These are phyloP conservation scores for Sebastes elongatus DNA, from an alignment of 2,797 vertebrate species.

Conservation along the genomic window DNA sequence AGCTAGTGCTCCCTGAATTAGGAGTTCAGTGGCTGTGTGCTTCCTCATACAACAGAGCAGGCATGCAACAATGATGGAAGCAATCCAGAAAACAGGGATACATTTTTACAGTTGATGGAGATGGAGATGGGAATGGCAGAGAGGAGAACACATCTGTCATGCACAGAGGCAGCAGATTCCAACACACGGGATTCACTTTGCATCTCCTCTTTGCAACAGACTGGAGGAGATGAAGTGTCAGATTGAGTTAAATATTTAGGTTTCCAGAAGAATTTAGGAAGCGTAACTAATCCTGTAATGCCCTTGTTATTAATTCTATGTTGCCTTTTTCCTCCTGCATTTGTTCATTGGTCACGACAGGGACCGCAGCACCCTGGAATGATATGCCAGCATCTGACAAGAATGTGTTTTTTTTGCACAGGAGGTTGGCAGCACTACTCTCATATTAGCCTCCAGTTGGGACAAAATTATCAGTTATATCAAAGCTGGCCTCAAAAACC, in stretches of 20 bases:
- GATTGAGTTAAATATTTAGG: background rate
- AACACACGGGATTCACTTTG: constrained; percentile 16
- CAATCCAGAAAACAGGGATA: constrained; percentile 18
- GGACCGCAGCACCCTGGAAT: constrained; percentile 66
- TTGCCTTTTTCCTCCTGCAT: constrained; percentile 17
- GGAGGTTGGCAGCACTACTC: constrained; percentile 24
- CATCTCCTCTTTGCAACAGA: constrained; percentile 1
- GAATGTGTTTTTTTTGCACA: constrained; percentile 9
- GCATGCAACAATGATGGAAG: constrained; percentile 64
- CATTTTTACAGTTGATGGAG: constrained; percentile 40
- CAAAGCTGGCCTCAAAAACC: constrained; percentile 51
- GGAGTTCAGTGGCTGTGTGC: constrained; percentile 86
- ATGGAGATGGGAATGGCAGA: constrained; percentile 55
- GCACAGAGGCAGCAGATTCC: constrained; percentile 23
- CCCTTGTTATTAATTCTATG: constrained; percentile 33
- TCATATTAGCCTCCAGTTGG: constrained; percentile 29
- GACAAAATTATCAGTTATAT: constrained; percentile 25
- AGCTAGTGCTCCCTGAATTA: constrained; percentile 82
- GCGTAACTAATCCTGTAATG: constrained; percentile 47
- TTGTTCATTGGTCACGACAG: constrained; percentile 57
- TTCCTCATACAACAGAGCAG: constrained; percentile 67
- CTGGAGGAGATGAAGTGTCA: background rate
- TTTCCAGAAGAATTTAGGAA: constrained; percentile 32
- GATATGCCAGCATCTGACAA: constrained; percentile 54
- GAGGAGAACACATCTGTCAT: constrained; percentile 30